Base-by-base conservation (phyloP, 2,888 invertebrate species). In the Drosophila acutilabella region DNA sequence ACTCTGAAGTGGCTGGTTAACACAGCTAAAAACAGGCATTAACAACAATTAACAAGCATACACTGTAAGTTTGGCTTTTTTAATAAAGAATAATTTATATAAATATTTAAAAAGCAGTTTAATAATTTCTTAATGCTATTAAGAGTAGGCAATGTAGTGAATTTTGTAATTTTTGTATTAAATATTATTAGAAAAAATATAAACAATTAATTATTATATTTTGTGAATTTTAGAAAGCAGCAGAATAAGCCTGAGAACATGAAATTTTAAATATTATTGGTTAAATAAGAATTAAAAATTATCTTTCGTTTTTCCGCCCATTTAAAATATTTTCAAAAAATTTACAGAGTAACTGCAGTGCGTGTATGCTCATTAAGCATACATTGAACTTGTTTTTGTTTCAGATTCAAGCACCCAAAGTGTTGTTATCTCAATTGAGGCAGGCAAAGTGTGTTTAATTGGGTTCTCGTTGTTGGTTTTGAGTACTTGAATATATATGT, bases 21-120 rank as follows among this genome's bases (percentile, higher is more conserved):
- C 89, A 83, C 53, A 78, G 69, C 87, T 81, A 71, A 80, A 80
- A 83, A 68, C 75, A 78, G 47, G 48, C 76, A 86, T 84, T 83
- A 86, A 84, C 87, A 86, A 71, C 81, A 81, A 75, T 81, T 71
- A 67, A 57, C 14, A 30, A n/a, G 1, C 14, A 53, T 61, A 38
- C 45, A 11, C 60, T 60, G 23, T 51, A 44, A 23, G n/a, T n/a
- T 5, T 23, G 6, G 5, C 5, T 23, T 23, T 1, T 23, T 23
- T 20, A 20, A 20, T 20, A 0, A 20, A 4, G 20, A 20, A 20
- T 20, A 20, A 20, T 20, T 0, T 20, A 20, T 20, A 4, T 4
- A 20, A 20, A 20, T 18, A 18, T 18, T 20, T 20, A 20, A 20
- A 4, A 4, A 20, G 4, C 20, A 20, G 20, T 20, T 20, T 20